Conservation (phyloP, 92 coral and sea anemone genomes). For the Scolanthus callimorphus region DNA sequence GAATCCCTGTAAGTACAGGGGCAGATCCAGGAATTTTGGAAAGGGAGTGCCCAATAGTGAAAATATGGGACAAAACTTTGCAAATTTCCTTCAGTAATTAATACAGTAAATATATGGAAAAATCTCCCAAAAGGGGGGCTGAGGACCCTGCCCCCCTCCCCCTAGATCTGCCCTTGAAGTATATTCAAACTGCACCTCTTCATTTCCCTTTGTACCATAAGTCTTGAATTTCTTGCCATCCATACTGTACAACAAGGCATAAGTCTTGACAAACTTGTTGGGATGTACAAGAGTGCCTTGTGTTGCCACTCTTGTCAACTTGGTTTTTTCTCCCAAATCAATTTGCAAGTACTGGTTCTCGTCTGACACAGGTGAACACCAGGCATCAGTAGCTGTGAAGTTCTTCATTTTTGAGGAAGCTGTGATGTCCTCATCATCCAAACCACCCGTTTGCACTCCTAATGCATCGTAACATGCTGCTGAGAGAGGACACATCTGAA, state of each 20-base stretch:
- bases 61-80: no score
- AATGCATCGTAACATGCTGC: slow-evolving; percentile 90
- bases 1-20: no score
- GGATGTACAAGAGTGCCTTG: slow-evolving; percentile 74
- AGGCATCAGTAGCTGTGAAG: slow-evolving; percentile 88
- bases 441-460: slow-evolving; percentile 97
- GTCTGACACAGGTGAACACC: slow-evolving; percentile 90
- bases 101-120: no score
- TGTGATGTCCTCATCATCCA: slow-evolving; percentile 77
- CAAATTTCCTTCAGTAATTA: no score
- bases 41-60: no score
- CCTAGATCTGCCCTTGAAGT: no score
- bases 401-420: slow-evolving; percentile 82
- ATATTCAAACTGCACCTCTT: slow-evolving; percentile 42
- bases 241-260: slow-evolving; percentile 68
- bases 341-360: slow-evolving; percentile 92
- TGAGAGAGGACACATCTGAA: no score
- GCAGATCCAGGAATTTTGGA: no score
- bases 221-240: slow-evolving; percentile 83
- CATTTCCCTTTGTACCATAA: slow-evolving; percentile 61
- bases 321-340: slow-evolving; percentile 89
- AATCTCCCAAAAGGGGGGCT: no score
- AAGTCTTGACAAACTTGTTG: slow-evolving; percentile 77
- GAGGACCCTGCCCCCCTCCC: no score
- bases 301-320: slow-evolving; percentile 85